These are phyloP conservation scores for Drosophila rubida DNA, from an alignment of 2,888 invertebrate species.

Conservation along the genomic window DNA sequence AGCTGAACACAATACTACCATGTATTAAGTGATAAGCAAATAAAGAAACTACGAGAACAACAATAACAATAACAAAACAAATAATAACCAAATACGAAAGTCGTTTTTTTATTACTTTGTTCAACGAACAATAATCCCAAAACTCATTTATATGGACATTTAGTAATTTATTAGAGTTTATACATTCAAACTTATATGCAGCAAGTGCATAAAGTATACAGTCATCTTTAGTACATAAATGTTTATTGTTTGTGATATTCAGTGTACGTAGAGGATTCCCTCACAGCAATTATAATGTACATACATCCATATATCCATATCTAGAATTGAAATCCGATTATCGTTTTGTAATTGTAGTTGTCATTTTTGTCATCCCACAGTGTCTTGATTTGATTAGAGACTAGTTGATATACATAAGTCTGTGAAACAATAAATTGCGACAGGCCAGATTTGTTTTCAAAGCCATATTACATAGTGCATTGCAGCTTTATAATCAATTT, in stretches of 20 bases:
- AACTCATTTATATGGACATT: slow-evolving; percentile 1
- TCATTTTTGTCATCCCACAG: neutral
- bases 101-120: slow-evolving; percentile 1
- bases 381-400: slow-evolving; percentile 3
- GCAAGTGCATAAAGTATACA: slow-evolving; percentile 20
- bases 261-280: slow-evolving; percentile 19
- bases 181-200: slow-evolving; percentile 6
- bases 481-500: neutral
- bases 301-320: slow-evolving; percentile 15
- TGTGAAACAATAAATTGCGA: neutral
- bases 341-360: slow-evolving; percentile 24
- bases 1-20: neutral
- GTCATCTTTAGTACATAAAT: slow-evolving; percentile 10
- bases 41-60: slow-evolving; percentile 6
- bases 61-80: neutral
- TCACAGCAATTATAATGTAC: slow-evolving; percentile 20
- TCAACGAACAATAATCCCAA: slow-evolving; percentile 6
- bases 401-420: slow-evolving; percentile 5
- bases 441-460: slow-evolving; percentile 1
- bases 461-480: neutral
- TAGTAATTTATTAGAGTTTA: slow-evolving; percentile 12
- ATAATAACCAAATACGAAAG: slow-evolving; percentile 1
- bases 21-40: neutral
- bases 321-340: slow-evolving; percentile 6
- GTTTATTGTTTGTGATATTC: slow-evolving; percentile 19